A percentile compares a stretch with the other conserved stretches of the same genome.
phyloP scores from a whole-genome alignment of 2,113 vertebrate species.

The Irena cyanogastra region DNA sequence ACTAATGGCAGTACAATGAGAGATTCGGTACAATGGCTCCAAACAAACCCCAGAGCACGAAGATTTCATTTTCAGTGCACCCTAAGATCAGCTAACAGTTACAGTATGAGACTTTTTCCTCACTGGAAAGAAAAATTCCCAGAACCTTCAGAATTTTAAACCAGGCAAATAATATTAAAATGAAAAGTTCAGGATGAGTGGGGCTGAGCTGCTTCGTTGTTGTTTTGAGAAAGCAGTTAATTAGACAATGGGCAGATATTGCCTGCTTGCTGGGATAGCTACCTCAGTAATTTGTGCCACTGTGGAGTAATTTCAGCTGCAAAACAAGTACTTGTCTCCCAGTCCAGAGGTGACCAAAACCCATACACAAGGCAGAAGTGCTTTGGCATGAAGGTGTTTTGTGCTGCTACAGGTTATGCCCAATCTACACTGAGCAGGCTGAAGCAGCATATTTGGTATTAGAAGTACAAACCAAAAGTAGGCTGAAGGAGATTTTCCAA shows the following conservation, averaged over 20 bases:
- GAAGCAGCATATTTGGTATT: rapidly evolving
- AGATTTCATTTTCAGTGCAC: neutral
- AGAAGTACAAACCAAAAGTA: neutral
- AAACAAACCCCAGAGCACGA: neutral
- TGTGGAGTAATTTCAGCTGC: neutral
- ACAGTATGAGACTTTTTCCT: neutral
- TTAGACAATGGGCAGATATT: neutral
- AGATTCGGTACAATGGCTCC: neutral
- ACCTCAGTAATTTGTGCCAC: neutral
- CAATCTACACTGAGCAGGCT: neutral
- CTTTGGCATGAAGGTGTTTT: neutral
- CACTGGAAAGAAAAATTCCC: neutral
- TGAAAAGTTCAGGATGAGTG: neutral
- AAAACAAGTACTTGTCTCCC: neutral
- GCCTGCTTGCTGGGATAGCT: neutral
- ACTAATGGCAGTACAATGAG: neutral
- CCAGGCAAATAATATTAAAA: neutral
- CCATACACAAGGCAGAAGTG: neutral
- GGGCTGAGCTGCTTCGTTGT: neutral
- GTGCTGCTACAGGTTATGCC: neutral
- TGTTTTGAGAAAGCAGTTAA: neutral
- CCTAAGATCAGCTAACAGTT: neutral
- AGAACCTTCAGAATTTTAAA: neutral
- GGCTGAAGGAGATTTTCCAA: neutral
- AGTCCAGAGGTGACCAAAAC: neutral